Base-by-base conservation (phyloP, 2,888 invertebrate species). In the Vesta saturnalis region DNA sequence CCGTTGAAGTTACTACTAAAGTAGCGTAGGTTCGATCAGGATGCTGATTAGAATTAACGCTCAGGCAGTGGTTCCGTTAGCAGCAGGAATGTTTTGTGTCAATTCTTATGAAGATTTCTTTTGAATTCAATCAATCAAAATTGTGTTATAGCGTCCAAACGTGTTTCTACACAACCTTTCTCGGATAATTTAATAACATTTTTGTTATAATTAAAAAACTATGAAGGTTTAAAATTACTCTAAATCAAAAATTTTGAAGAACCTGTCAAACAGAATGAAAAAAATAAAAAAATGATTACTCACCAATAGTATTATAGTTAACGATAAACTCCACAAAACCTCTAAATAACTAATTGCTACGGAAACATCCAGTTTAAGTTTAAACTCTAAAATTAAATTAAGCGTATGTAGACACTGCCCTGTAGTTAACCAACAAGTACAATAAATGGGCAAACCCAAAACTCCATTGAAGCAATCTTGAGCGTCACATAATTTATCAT, bases 401-500 rank as follows among this genome's bases (percentile, higher is more conserved):
- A 64, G 12, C n/a, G 49, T 58, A 15, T 64, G 64, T 2, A 64
- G 49, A 19, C 1, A 49, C 14, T 64, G 64, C 16, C 47, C 14
- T 1, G 35, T 12, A 30, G 30, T 22, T 35, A 64, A 14, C 10
- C 49, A 22, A 47, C n/a, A 64, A 1, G 1, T 47, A 1, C 8
- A 8, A 1, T 57, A 15, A 30, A 58, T 49, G 1, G 58, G 30
- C 6, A 64, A 57, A 10, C 69, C 72, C 47, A 64, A 67, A 6
- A 67, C 39, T 14, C 60, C 49, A 18, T 67, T 71, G 21, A 69
- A 39, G 10, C 69, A 16, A 19, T 60, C 64, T 1, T 59, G 39
- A 35, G 64, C 23, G 57, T 72, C 72, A 46, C 72, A 72, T 2
- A 72, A 56, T 19, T 64, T 23, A 58, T 71, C 64, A 19, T 72